These are phyloP conservation scores for Atherinosoma microstoma DNA, from an alignment of 2,797 vertebrate genomes.

Conservation along the genomic window DNA sequence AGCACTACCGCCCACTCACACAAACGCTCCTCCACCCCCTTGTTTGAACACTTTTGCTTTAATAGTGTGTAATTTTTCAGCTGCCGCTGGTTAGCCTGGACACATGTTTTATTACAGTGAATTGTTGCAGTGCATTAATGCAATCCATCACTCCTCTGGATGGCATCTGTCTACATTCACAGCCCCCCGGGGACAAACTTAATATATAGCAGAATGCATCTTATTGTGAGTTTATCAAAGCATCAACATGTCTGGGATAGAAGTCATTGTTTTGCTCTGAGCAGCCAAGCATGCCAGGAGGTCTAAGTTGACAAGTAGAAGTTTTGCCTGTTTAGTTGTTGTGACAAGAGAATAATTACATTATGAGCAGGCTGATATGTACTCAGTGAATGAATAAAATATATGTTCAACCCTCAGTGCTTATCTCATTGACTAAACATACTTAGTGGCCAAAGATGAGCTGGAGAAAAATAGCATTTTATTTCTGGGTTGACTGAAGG, in stretches of 20 bases:
- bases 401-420: not conserved
- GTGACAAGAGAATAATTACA: conserved; percentile 56
- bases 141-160: conserved; percentile 31
- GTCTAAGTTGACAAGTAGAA: conserved; percentile 18
- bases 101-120: conserved; percentile 23
- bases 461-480: not conserved
- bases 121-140: conserved; percentile 29
- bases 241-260: conserved; percentile 17
- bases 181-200: conserved; percentile 24
- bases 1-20: no score
- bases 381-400: not conserved
- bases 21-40: not conserved
- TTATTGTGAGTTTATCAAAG: conserved; percentile 25
- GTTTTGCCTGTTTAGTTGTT: conserved; percentile 39
- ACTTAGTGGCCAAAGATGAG: not conserved
- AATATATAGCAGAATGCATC: conserved; percentile 25
- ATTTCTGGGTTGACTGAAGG: not conserved
- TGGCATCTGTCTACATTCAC: conserved; percentile 35
- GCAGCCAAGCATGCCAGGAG: conserved; percentile 36
- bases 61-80: conserved; percentile 25
- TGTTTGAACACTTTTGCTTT: conserved; percentile 17
- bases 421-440: not conserved
- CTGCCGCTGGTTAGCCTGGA: conserved; percentile 13
- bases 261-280: conserved; percentile 32
- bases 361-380: conserved; percentile 37